phyloP scores from a whole-genome alignment of 2,888 invertebrate species.

The Euphydryas editha region DNA sequence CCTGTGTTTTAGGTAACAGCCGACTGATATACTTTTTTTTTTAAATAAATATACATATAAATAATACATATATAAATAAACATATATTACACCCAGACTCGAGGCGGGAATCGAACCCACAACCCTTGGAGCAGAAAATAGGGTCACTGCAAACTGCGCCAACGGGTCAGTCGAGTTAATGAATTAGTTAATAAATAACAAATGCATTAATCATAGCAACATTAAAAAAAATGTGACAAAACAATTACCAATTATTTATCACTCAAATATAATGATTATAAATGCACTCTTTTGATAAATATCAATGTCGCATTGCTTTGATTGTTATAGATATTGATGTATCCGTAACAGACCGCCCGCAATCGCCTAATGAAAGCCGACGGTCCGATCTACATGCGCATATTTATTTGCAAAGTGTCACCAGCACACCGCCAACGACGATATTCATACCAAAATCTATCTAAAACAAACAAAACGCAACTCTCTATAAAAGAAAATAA shows the following conservation, averaged over 20 bases:
- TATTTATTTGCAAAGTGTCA: constrained; percentile 29
- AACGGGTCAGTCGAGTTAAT: too few relatives aligned
- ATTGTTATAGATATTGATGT: constrained; percentile 33
- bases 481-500: not conserved
- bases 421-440: constrained; percentile 27
- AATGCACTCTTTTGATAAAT: constrained; percentile 9
- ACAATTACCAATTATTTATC: not conserved
- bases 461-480: constrained; percentile 1
- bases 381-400: constrained; percentile 22
- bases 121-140: too few relatives aligned
- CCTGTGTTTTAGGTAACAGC: too few relatives aligned
- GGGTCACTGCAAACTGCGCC: too few relatives aligned
- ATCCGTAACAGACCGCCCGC: constrained; percentile 37
- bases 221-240: not conserved
- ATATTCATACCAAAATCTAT: constrained; percentile 13
- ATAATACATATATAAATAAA: too few relatives aligned
- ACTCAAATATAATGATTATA: not conserved
- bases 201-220: not conserved
- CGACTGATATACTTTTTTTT: too few relatives aligned
- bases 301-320: constrained; percentile 17
- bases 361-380: constrained; percentile 55
- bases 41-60: too few relatives aligned
- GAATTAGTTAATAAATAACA: too few relatives aligned
- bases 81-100: too few relatives aligned
- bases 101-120: too few relatives aligned